Evolutionary conservation across 2,113 vertebrate genomes (phyloP).

Genomic region (Calypte anna): DNA sequence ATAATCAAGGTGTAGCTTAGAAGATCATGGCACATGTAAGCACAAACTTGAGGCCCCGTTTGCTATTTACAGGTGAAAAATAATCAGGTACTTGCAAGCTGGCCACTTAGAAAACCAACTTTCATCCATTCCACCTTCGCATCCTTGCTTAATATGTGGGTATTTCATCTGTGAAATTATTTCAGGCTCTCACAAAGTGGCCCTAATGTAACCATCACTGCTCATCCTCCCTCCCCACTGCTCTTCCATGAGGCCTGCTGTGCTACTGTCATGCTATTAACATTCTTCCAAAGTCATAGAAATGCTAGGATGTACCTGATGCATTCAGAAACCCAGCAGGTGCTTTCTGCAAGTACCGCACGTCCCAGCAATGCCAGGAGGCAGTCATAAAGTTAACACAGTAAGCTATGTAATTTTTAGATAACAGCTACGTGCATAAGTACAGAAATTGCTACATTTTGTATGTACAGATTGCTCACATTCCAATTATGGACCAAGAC

Average conservation of each 20-base stretch:
- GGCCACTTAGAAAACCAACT: neutral
- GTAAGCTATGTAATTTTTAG: slow-evolving; percentile 67
- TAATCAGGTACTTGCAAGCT: neutral
- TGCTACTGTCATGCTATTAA: slow-evolving; percentile 61
- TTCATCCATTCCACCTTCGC: neutral
- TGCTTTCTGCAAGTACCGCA: slow-evolving; percentile 36
- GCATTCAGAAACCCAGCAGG: slow-evolving; percentile 69
- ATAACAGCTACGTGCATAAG: slow-evolving; percentile 63
- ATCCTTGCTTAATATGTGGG: slow-evolving; percentile 20
- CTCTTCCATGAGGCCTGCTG: slow-evolving; percentile 10
- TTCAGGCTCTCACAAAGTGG: slow-evolving; percentile 32
- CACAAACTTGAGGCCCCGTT: neutral
- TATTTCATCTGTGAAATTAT: slow-evolving; percentile 50
- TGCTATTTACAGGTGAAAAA: slow-evolving; percentile 15
- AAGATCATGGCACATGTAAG: neutral
- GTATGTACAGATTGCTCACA: slow-evolving; percentile 35
- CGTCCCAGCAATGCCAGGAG: slow-evolving; percentile 44
- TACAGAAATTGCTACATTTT: slow-evolving; percentile 67
- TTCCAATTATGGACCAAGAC: slow-evolving; percentile 64
- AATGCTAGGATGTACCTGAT: slow-evolving; percentile 57
- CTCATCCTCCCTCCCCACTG: slow-evolving; percentile 8
- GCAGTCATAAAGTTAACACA: slow-evolving; percentile 63
- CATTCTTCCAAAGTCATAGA: slow-evolving; percentile 27
- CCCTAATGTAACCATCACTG: slow-evolving; percentile 26
- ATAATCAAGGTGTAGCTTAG: neutral